These are phyloP conservation scores for Lophotis ruficrista DNA, from an alignment of 2,113 vertebrate species.

Conservation along the genomic window DNA sequence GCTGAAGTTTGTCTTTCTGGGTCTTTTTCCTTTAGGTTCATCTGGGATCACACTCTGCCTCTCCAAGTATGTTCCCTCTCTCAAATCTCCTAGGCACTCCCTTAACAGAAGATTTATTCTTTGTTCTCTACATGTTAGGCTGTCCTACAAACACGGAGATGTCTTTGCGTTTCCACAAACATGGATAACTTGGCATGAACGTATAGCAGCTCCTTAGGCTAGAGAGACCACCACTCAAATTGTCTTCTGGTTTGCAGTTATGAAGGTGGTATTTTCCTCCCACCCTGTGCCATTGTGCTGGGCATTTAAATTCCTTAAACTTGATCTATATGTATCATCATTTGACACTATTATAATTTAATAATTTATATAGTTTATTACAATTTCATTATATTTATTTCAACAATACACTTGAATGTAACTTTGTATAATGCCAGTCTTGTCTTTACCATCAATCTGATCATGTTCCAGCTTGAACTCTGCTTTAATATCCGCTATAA, in stretches of 20 bases:
- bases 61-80: not conserved
- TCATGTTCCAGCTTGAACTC: not conserved
- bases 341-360: not conserved
- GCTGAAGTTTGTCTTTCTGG: not conserved
- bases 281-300: rapidly evolving
- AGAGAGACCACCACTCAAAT: not conserved
- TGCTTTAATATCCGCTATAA: not conserved
- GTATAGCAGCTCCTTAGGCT: not conserved
- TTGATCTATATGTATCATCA: not conserved
- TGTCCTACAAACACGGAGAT: not conserved
- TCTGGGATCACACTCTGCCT: not conserved
- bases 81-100: not conserved
- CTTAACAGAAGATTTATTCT: not conserved
- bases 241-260: not conserved
- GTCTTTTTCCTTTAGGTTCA: not conserved
- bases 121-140: not conserved
- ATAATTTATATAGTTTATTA: not conserved
- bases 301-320: not conserved
- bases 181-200: not conserved
- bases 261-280: not conserved
- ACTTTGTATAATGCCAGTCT: not conserved
- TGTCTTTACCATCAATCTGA: not conserved
- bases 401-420: not conserved
- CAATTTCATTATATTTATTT: not conserved
- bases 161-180: not conserved